Evolutionary conservation across 1,140 invertebrate genomes (phyloP).

Genomic region (Anagrus nilaparvatae): DNA sequence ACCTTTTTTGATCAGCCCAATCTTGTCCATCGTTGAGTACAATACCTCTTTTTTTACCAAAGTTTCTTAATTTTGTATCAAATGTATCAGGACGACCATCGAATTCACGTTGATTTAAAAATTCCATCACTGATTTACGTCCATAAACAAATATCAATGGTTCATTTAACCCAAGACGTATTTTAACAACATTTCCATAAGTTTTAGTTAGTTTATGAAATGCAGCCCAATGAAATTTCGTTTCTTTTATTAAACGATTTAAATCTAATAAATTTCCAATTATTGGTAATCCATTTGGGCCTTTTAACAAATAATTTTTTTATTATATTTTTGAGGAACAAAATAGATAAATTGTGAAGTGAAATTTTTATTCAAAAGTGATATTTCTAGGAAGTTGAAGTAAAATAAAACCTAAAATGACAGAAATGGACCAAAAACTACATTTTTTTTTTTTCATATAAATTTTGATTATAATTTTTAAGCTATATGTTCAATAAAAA

Average conservation of each 20-base stretch:
- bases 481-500: no score
- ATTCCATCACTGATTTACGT: slow-evolving; percentile 28
- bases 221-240: slow-evolving; percentile 23
- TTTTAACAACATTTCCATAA: slow-evolving; percentile 33
- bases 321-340: background rate
- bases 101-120: slow-evolving; percentile 30
- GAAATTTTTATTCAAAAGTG: no score
- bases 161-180: slow-evolving; percentile 25
- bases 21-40: slow-evolving; percentile 34
- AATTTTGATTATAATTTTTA: background rate
- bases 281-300: slow-evolving; percentile 32
- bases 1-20: slow-evolving; percentile 39
- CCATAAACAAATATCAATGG: slow-evolving; percentile 32
- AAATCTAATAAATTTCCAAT: slow-evolving; percentile 34
- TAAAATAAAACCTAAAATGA: slow-evolving; percentile 8
- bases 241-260: slow-evolving; percentile 26
- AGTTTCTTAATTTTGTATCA: slow-evolving; percentile 24
- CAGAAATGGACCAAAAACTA: slow-evolving; percentile 18
- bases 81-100: slow-evolving; percentile 33
- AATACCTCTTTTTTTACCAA: slow-evolving; percentile 27
- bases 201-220: slow-evolving; percentile 26
- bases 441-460: slow-evolving; percentile 14
- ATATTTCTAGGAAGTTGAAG: no score
- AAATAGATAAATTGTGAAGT: no score
- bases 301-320: no score